A percentile compares a stretch with the other conserved stretches of the same genome.
Evolutionary conservation across 2,113 vertebrate species (phyloP).

Genomic region (Terrapene triunguis): DNA sequence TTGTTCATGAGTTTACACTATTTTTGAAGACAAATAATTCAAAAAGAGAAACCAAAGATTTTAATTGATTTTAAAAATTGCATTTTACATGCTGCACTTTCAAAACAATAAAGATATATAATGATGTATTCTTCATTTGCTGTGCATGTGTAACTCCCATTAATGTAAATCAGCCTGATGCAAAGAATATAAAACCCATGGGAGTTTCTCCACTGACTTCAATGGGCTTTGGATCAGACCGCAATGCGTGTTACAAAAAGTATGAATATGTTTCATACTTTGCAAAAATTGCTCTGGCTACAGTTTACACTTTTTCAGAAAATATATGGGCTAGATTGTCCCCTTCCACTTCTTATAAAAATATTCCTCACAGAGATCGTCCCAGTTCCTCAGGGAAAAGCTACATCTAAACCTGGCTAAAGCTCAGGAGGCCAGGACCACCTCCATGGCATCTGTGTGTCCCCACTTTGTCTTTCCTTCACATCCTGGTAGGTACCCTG

Average conservation of each 20-base stretch:
- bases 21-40: background rate
- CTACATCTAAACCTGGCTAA: background rate
- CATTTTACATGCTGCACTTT: background rate
- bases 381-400: background rate
- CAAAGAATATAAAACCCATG: background rate
- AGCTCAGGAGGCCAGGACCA: background rate
- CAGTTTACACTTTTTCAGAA: background rate
- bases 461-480: too few species aligned
- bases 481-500: too few species aligned
- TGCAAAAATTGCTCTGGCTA: background rate
- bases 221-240: too few species aligned
- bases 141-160: background rate
- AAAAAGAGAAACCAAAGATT: background rate
- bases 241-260: too few species aligned
- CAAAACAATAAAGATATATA: background rate
- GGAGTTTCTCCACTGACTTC: too few species aligned
- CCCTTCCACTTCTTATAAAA: background rate
- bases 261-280: background rate
- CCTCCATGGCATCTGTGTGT: too few species aligned
- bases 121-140: background rate
- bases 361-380: background rate
- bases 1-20: background rate
- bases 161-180: background rate
- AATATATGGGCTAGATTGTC: too few species aligned
- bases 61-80: background rate